Base-by-base conservation (phyloP, 2,797 vertebrate species). In the Brachymystax lenok region DNA sequence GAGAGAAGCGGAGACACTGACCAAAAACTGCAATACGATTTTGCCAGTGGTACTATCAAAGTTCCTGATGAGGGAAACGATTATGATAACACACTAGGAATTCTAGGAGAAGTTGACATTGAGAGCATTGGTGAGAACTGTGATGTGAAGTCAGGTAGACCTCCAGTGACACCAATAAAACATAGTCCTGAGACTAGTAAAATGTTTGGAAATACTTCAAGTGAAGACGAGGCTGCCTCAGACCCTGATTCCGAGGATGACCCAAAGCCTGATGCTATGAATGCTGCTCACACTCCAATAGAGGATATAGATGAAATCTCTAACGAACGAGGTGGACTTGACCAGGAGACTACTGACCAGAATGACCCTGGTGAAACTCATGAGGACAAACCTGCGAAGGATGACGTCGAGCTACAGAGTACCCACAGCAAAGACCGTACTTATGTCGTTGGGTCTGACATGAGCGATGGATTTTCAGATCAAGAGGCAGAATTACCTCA, bases 1-100 rank as follows among this genome's bases (percentile, higher is more conserved):
- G 88, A 90, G 73, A 21, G 76, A 27, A 86, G 86, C 75, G 84
- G 91, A 46, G 89, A 93, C 87, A 93, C 91, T 4, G 91, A 90
- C 17, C 82, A 87, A 56, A 88, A 85, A 27, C 79, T 92, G 79
- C 81, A 84, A 59, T 86, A 90, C 1, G 82, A 92, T 66, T 88
- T 92, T 74, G 27, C 72, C 69, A 89, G 75, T 3, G 83, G 85
- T 4, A 84, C 80, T 1, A 79, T 89, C 35, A 78, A 79, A 79
- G 69, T 28, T 66, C 74, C 79, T 73, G 80, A 82, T 79, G 85
- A 59, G 21, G 74, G 7, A 77, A 71, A 28, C 61, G 61, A 75
- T 81, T 84, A 79, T 74, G 76, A 81, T 16, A 24, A 66, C 16
- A 16, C 69, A 0, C 52, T 74, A 30, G 73, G 77, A 79, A 75